Base-by-base conservation (phyloP, 2,113 vertebrate genomes). In the Trematomus loennbergii region DNA sequence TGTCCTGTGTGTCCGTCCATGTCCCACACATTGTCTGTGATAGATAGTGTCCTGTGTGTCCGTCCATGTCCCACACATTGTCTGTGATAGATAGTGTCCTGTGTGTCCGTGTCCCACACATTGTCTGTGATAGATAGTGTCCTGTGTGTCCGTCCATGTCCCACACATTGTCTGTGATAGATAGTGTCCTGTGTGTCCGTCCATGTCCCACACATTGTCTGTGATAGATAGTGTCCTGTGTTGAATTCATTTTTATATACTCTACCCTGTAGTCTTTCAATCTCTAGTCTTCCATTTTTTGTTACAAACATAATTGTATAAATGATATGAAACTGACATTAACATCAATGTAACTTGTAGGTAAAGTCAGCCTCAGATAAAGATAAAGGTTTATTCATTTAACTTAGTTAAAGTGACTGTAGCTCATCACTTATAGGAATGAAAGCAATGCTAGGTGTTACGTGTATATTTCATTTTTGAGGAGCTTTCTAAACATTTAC, bases 21-120 rank as follows among this genome's bases (percentile, higher is more conserved):
- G 82, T 85, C 60, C n/a, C 43, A 58, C 49, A 77, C 60, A 49
- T 55, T 36, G 70, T 84, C 64, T 75, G 77, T 88, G 62, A 59
- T 73, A 57, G 60, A 87, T 72, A 20, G 64, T 75, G 25, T 80
- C 40, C 5, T 70, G 43, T 67, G 78, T 86, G n/a, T n/a, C n/a
- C n/a, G n/a, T n/a, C n/a, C n/a, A n/a, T n/a, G n/a, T n/a, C n/a
- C n/a, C n/a, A n/a, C n/a, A n/a, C n/a, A n/a, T n/a, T n/a, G n/a
- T n/a, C n/a, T n/a, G n/a, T n/a, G n/a, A n/a, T n/a, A n/a, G n/a
- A n/a, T n/a, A n/a, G n/a, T n/a, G n/a, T n/a, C n/a, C n/a, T n/a
- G n/a, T n/a, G n/a, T n/a, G n/a, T n/a, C n/a, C n/a, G n/a, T n/a
- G n/a, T n/a, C n/a, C n/a, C n/a, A n/a, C n/a, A n/a, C n/a, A n/a